Base-by-base conservation (phyloP, 2,888 invertebrate genomes). In the Diarsia rubi region DNA sequence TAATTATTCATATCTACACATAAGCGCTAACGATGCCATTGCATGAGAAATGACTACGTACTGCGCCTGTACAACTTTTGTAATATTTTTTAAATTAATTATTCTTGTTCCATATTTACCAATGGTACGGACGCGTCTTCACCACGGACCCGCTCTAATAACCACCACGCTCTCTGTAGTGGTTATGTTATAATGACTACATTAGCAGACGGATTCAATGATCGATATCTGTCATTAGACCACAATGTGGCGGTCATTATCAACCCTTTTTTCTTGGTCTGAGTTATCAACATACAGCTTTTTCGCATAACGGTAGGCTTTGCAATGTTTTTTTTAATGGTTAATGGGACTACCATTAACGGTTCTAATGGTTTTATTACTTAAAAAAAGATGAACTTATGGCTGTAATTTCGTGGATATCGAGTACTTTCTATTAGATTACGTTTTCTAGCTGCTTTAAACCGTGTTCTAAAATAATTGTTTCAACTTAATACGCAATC, bases 191-290 rank as follows among this genome's bases (percentile, higher is more conserved):
- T 27, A 49, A 49, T 68, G 24, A 21, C 24, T 11, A 27, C 42
- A 67, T 42, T 69, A 4, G 2, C 37, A 69, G 42, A 70, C 42
- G 42, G 49, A 70, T 68, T 49, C 21, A 27, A 42, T 42, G 21
- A 67, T 42, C 12, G 24, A 70, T 70, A 42, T 70, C 42, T 24
- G 49, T 49, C 68, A 68, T 68, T 49, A 49, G 21, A 69, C 37
- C 69, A 65, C 45, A 45, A 27, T 24, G 21, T 49, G 31, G 31
- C 3, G 21, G 21, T 44, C 27, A 64, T 63, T 31, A 47, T 65
- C 9, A 31, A 47, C 14, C n/a, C n/a, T n/a, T n/a, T n/a, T n/a
- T n/a, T n/a, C n/a, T n/a, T n/a, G n/a, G n/a, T n/a, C n/a, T n/a
- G n/a, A n/a, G n/a, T n/a, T n/a, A n/a, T n/a, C 9, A 31, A 47